A percentile compares a stretch with the other conserved stretches of the same genome.
Evolutionary conservation across 2,113 vertebrate genomes (phyloP).

Genomic region (Prunella fulvescens): DNA sequence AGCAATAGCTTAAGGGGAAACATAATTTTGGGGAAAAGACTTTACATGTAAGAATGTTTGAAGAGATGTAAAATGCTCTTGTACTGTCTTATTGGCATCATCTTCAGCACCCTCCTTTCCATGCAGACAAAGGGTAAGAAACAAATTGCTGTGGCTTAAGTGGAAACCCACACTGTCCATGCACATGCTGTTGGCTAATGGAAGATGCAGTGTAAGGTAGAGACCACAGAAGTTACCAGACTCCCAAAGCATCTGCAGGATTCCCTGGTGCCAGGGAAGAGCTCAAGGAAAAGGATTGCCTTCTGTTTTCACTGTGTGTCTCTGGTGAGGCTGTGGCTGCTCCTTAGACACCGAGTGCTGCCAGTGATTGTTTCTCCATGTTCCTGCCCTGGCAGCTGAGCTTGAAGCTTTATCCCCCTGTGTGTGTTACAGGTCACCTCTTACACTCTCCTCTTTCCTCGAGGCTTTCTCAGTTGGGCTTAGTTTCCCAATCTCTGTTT

Average conservation of each 20-base stretch:
- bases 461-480: background rate
- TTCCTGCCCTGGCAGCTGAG: background rate
- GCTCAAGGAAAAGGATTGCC: background rate
- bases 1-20: constrained; percentile 21
- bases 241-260: background rate
- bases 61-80: constrained; percentile 14
- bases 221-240: background rate
- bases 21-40: background rate
- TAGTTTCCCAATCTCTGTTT: background rate
- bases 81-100: background rate
- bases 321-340: background rate
- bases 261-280: background rate
- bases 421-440: background rate
- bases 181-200: background rate
- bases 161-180: background rate
- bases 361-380: background rate
- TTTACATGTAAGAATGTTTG: constrained; percentile 8
- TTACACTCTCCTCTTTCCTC: background rate
- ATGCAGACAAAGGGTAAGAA: background rate
- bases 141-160: background rate
- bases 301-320: constrained; percentile 8
- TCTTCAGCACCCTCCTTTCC: background rate
- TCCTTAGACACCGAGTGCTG: background rate
- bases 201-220: background rate
- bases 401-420: background rate